Conservation (phyloP, 2,797 vertebrate genomes). For the Pitangus sulphuratus region DNA sequence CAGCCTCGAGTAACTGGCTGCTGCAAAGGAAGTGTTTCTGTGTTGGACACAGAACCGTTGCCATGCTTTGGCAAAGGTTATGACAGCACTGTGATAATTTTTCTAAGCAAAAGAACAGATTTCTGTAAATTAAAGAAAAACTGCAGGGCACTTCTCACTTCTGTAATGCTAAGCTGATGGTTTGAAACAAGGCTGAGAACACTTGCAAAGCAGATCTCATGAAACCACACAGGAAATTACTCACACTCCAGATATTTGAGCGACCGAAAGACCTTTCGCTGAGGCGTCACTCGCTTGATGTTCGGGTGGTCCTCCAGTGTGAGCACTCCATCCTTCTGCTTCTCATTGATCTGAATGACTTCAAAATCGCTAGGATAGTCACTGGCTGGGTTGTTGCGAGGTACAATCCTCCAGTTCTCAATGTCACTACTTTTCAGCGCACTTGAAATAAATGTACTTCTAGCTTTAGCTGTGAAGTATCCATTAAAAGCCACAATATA, state of each 20-base stretch:
- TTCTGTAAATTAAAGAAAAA: background rate
- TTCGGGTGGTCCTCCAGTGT: conserved; percentile 93
- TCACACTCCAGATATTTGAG: conserved; percentile 90
- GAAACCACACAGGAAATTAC: conserved; percentile 54
- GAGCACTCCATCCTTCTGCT: conserved; percentile 83
- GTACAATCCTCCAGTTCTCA: conserved; percentile 92
- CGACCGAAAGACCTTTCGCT: conserved; percentile 92
- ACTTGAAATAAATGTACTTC: conserved; percentile 93
- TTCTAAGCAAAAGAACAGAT: background rate
- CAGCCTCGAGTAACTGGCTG: background rate
- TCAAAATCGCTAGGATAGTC: conserved; percentile 98
- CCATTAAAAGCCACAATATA: conserved; percentile 96
- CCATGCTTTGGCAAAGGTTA: accelerated
- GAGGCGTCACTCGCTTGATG: conserved; percentile 96
- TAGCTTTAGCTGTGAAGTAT: conserved; percentile 95
- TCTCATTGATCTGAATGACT: conserved; percentile 91
- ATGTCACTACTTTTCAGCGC: conserved; percentile 84
- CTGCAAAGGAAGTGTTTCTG: background rate
- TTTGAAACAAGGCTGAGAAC: background rate
- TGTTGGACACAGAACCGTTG: accelerated
- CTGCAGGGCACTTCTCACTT: background rate
- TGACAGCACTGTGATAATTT: background rate
- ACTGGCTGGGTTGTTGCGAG: conserved; percentile 93
- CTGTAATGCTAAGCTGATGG: background rate
- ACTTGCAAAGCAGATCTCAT: background rate